Base-by-base conservation (phyloP, 2,113 vertebrate species). In the Carassius carassius region DNA sequence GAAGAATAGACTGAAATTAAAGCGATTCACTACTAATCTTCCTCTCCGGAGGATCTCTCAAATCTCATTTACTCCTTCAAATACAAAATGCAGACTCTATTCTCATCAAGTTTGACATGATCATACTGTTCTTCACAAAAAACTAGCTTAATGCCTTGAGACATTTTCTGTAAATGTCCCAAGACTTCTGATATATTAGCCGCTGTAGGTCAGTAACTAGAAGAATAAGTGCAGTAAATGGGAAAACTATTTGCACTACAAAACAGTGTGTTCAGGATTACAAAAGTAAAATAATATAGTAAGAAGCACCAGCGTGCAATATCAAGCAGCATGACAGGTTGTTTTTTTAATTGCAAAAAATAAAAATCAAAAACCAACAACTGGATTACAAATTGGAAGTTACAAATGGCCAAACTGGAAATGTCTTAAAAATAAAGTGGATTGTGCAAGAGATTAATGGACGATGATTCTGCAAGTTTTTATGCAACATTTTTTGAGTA, bases 1-100 rank as follows among this genome's bases (percentile, higher is more conserved):
- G 35, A 32, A 41, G 41, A 74, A 74, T 12, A 74, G 72, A 49
- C 41, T 47, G 67, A 70, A 41, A 11, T 41, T 41, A 41, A n/a
- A 70, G 67, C 67, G 41, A 70, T 70, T 70, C 35, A 70, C 10
- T 72, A 12, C 35, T 72, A 72, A 72, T 72, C 35, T 41, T 72
- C 35, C 37, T 63, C 23, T 25, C 19, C 10, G 37, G 35, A 21
- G 35, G 69, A 72, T 37, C 35, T 41, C 69, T 72, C 19, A 72
- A 72, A 72, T 72, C 19, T 72, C 19, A 21, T 72, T 41, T 72
- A 41, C 10, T 1, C 35, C 35, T 21, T n/a, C 10, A 41, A 41
- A 70, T 12, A 41, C 35, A 41, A 37, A 41, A 13, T n/a, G 17
- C 67, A 2, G 67, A 37, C 67, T 41, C 10, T 0, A 41, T 72